A percentile compares a stretch with the other conserved stretches of the same genome.
Evolutionary conservation across 35 echinoderm and acorn worm genomes (phyloP).

Genomic region (Hemicentrotus pulcherrimus): DNA sequence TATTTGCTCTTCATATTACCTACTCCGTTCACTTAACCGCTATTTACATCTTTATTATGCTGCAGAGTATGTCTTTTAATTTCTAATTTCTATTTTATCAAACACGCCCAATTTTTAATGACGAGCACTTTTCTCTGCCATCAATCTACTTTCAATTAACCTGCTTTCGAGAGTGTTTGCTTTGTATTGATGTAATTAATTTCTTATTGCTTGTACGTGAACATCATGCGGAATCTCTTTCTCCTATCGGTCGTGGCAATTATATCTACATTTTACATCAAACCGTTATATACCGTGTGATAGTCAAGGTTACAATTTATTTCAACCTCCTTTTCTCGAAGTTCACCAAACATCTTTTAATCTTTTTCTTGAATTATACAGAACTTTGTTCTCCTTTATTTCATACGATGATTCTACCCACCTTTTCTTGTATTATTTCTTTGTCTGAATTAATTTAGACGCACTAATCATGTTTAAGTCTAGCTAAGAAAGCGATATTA

Average conservation of each 20-base stretch:
- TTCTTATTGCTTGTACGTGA: not conserved
- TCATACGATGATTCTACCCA: not conserved
- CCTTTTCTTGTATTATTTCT: not conserved
- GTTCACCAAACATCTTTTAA: not conserved
- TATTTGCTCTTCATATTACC: conserved; percentile 4
- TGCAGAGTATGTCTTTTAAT: not conserved
- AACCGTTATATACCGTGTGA: not conserved
- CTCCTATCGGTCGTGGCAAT: not conserved
- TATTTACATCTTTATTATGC: not conserved
- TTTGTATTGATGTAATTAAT: conserved; percentile 15
- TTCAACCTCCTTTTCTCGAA: not conserved
- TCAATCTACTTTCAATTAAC: conserved; percentile 6
- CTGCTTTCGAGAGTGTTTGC: not conserved
- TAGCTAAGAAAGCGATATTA: not conserved
- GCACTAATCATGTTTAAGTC: not conserved
- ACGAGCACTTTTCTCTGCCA: not conserved
- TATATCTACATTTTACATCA: not conserved
- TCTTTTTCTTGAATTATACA: not conserved
- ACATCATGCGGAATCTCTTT: not conserved
- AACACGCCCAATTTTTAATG: not conserved
- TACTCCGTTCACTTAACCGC: not conserved
- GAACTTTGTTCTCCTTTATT: not conserved
- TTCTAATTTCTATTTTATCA: not conserved
- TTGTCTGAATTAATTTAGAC: not conserved
- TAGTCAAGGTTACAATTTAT: too few species aligned